A percentile compares a stretch with the other conserved stretches of the same genome.
These are phyloP conservation scores for Matsumurasca onukii DNA, from an alignment of 1,140 invertebrate genomes.

Conservation along the genomic window DNA sequence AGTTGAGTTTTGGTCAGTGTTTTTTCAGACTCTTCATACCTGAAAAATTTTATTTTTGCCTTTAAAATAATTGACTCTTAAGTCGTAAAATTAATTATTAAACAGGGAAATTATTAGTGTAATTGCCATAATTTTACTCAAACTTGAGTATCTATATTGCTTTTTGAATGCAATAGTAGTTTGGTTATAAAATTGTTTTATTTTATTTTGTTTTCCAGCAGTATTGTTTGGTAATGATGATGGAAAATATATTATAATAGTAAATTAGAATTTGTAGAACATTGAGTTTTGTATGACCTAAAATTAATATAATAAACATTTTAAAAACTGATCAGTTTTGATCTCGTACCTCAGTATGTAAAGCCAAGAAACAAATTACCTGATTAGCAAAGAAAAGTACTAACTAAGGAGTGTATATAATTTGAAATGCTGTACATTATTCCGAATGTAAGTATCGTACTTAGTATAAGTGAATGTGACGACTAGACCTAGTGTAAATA, in stretches of 20 bases:
- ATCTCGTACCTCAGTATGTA: conserved; percentile 6
- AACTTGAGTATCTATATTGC: no score
- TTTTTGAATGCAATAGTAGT: no score
- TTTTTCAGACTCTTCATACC: no score
- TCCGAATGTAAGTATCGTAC: conserved; percentile 11
- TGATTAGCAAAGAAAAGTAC: not conserved
- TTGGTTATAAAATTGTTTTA: no score
- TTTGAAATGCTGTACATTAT: conserved; percentile 5
- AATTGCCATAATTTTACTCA: no score
- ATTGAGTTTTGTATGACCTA: not conserved
- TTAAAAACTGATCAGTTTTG: conserved; percentile 2
- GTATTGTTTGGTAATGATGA: no score
- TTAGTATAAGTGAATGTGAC: conserved; percentile 7
- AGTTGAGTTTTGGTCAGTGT: no score
- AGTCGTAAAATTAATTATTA: no score
- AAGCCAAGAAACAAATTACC: not conserved
- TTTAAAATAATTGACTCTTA: no score
- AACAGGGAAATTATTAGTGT: no score
- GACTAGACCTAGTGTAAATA: not conserved
- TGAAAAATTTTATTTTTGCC: no score
- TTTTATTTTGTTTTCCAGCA: no score
- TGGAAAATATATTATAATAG: not conserved
- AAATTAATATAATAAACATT: not conserved
- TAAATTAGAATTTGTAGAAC: not conserved
- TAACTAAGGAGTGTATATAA: not conserved